These are phyloP conservation scores for Chloroclystis v-ata DNA, from an alignment of 2,888 invertebrate species.

Conservation along the genomic window DNA sequence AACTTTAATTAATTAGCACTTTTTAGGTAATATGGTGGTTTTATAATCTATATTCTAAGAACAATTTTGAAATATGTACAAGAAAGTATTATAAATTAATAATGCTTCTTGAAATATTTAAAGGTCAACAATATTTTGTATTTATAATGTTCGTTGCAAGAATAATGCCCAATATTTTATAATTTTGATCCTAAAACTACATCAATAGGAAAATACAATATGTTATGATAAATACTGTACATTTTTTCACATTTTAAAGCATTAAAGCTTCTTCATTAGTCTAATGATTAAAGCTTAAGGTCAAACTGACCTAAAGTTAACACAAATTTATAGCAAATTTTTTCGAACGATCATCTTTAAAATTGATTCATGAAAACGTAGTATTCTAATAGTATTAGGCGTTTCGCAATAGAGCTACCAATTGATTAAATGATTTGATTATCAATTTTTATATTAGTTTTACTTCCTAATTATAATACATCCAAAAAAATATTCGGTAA, in stretches of 20 bases:
- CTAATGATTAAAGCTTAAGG: constrained; percentile 2
- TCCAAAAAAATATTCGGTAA: constrained; percentile 9
- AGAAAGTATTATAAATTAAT: too few species aligned
- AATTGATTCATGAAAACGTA: neutral
- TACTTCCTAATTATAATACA: constrained; percentile 9
- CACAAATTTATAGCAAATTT: neutral
- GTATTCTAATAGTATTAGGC: constrained; percentile 4
- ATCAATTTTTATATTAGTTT: neutral
- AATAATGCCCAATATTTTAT: too few species aligned
- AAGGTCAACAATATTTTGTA: too few species aligned
- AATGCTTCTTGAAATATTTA: too few species aligned
- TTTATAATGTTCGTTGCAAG: too few species aligned
- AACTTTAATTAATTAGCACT: too few species aligned
- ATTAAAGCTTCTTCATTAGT: constrained; percentile 11
- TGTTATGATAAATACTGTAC: constrained; percentile 1
- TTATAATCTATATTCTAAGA: too few species aligned
- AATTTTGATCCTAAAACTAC: too few species aligned
- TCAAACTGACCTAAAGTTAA: neutral
- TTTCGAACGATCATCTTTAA: too few species aligned
- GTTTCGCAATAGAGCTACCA: constrained; percentile 8
- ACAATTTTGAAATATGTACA: too few species aligned
- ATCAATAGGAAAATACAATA: neutral
- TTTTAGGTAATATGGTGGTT: too few species aligned
- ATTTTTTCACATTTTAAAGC: constrained; percentile 10
- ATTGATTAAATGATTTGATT: neutral